Evolutionary conservation across 2,888 invertebrate genomes (phyloP), one percentile per base, ranked within the genome.

Genomic region (Prosopocoilus inquinatus): DNA sequence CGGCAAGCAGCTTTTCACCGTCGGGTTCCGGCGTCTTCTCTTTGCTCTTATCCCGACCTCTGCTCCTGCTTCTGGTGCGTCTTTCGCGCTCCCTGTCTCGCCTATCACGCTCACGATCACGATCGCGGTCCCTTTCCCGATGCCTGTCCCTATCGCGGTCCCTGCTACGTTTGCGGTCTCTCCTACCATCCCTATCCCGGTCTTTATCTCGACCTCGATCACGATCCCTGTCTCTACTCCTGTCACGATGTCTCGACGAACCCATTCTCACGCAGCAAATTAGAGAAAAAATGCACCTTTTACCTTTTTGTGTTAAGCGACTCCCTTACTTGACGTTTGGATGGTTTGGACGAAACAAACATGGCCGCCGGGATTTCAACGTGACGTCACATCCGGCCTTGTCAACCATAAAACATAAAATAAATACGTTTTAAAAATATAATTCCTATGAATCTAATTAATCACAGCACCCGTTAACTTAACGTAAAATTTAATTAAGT

Each of bases 211-310:
- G 64, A 55, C 67, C 67, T 35, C 71, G 64, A 55, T 60, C 58
- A 13, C 41, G 52, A 38, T 35, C 59, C 32, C 55, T 56, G 15
- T 51, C 57, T 15, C 55, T 48, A 67, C 75, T 61, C 64, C 74
- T 70, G 38, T 79, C 80, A 15, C 82, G 79, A 64, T 82, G 82
- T 51, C 82, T 75, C 11, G 82, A 82, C 2, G 73, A 73, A 66
- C 83, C 81, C 83, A 83, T 83, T 55, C 52, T 41, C 7, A 43
- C 43, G 11, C 2, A 38, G 32, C 5, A 28, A 13, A 9, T 47
- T 15, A 9, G 9, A 12, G 11, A 4, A 48, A 48, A 35, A 33
- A 2, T 15, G 3, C 9, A 3, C 16, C 3, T 16, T 16, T 16
- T 16, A 16, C 2, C 3, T 16, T 16, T 3, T 28, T 28, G 5